A percentile compares a stretch with the other conserved stretches of the same genome.
Conservation (phyloP, 37 sponge, comb jelly and placozoan species). For the Beroe forskalii region DNA sequence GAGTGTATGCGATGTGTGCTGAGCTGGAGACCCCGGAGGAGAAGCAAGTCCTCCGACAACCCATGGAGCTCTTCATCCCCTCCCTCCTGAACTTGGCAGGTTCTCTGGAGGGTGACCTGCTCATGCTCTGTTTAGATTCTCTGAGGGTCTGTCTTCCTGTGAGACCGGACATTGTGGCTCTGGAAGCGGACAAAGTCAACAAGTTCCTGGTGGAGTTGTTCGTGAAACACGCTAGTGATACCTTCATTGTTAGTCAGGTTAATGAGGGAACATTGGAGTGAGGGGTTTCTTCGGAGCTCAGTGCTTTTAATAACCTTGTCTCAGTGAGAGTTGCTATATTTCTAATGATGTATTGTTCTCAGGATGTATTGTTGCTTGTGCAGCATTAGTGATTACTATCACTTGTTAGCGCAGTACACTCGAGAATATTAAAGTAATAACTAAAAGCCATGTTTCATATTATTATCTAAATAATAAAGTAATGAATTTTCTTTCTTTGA, state of each 20-base stretch:
- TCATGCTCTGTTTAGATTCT: constrained; percentile 24
- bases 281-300: no score
- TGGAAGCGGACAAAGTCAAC: constrained; percentile 42
- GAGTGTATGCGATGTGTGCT: constrained; percentile 29
- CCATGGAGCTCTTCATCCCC: constrained; percentile 43
- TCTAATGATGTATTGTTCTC: no score
- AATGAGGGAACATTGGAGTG: background rate
- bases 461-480: background rate
- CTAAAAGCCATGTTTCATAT: background rate
- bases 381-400: no score
- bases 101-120: constrained; percentile 11
- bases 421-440: no score
- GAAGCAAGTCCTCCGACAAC: background rate
- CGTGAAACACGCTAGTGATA: constrained; percentile 39
- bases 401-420: no score
- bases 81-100: background rate
- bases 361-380: no score
- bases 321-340: no score
- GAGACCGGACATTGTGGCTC: constrained; percentile 32
- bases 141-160: background rate
- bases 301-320: no score
- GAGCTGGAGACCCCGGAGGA: background rate
- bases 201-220: constrained; percentile 55
- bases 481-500: no score
- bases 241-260: constrained; percentile 52